Evolutionary conservation across 2,113 vertebrate species (phyloP).

Genomic region (Paracanthobrama guichenoti): DNA sequence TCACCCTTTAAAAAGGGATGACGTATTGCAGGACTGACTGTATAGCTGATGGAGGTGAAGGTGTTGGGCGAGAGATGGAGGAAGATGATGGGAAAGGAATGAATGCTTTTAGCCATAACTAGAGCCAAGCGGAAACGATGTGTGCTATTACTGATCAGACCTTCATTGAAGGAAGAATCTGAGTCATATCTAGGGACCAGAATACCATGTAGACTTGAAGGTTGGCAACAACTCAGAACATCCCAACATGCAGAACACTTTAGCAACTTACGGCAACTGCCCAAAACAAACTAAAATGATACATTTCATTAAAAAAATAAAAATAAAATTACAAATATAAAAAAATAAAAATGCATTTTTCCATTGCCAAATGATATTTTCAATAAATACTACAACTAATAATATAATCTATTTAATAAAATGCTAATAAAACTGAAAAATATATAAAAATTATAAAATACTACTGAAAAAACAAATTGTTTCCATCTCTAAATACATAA

Average conservation of each 20-base stretch:
- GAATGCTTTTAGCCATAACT: neutral
- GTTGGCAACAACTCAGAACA: slow-evolving; percentile 3
- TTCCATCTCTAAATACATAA: too few relatives aligned
- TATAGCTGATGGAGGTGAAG: slow-evolving; percentile 4
- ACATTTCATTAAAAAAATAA: too few relatives aligned
- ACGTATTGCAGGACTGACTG: slow-evolving; percentile 21
- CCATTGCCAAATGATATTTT: too few relatives aligned
- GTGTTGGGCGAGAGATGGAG: slow-evolving; percentile 11
- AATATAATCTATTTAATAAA: too few relatives aligned
- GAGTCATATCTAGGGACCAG: slow-evolving; percentile 16
- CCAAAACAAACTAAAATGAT: neutral
- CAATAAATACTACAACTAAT: too few relatives aligned
- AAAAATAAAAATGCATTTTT: too few relatives aligned
- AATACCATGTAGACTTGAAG: neutral
- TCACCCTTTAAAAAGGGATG: slow-evolving; percentile 40
- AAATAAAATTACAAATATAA: too few relatives aligned
- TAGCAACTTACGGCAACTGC: neutral
- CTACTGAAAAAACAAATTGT: too few relatives aligned
- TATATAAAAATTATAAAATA: too few relatives aligned
- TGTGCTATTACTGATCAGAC: slow-evolving; percentile 9
- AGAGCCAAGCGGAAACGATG: neutral
- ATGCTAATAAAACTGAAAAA: too few relatives aligned
- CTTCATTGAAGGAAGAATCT: slow-evolving; percentile 15
- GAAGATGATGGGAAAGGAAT: neutral
- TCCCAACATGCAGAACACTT: neutral